Percentiles rank a stretch among this genome's conserved stretches.
These are phyloP conservation scores for Datnioides undecimradiatus DNA, from an alignment of 2,113 vertebrate genomes.

Conservation along the genomic window DNA sequence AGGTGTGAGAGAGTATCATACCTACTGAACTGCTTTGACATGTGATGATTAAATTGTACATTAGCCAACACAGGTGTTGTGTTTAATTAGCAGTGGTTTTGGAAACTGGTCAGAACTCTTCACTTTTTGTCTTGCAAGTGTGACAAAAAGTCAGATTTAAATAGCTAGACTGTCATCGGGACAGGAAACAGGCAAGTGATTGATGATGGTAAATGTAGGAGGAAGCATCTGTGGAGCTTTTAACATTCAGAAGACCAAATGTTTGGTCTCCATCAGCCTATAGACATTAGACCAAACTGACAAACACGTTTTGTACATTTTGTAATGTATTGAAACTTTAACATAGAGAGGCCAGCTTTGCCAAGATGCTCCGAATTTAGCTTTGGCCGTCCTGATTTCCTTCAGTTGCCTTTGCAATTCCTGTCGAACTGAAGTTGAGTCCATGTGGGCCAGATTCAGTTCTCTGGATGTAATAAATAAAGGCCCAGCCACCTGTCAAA, in stretches of 20 bases:
- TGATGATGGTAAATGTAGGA: slow-evolving; percentile 13
- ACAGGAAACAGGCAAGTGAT: neutral
- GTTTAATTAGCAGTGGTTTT: neutral
- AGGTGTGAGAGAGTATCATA: neutral
- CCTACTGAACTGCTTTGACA: neutral
- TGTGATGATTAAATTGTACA: neutral
- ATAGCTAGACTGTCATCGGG: too few relatives aligned
- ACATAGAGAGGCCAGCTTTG: too few relatives aligned
- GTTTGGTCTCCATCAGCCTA: neutral
- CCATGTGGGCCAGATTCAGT: neutral
- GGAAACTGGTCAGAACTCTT: neutral
- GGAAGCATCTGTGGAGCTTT: neutral
- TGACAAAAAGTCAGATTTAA: slow-evolving; percentile 1
- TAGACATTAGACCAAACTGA: neutral
- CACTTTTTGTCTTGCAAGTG: neutral
- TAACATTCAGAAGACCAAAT: neutral
- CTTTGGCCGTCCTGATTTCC: neutral
- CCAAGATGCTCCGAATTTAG: neutral
- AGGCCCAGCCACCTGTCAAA: neutral
- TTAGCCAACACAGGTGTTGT: neutral
- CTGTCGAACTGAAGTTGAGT: neutral
- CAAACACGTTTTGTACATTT: neutral
- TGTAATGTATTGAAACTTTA: neutral
- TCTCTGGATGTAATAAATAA: neutral
- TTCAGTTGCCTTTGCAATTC: neutral